Conservation (phyloP, 2,113 vertebrate genomes). For the Vireo altiloquus region DNA sequence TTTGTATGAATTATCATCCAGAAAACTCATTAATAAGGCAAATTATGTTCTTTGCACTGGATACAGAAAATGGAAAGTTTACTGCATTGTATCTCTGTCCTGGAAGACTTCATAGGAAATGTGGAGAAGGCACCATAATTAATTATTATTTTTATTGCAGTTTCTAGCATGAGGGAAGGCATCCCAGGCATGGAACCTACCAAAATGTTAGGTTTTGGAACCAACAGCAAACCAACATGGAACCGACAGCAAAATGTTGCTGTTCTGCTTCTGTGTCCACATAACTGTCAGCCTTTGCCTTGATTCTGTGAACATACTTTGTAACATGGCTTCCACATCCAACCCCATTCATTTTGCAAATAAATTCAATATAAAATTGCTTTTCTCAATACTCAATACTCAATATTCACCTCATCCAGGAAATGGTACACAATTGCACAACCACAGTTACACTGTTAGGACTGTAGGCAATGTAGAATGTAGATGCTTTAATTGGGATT, state of each 20-base stretch:
- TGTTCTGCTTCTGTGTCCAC: background rate
- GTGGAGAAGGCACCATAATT: background rate
- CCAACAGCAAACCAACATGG: no score
- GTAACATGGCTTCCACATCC: background rate
- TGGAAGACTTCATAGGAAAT: background rate
- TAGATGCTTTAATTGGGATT: background rate
- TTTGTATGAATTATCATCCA: background rate
- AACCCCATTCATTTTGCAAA: background rate
- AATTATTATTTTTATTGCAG: background rate
- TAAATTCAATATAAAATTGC: background rate
- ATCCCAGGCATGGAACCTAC: background rate
- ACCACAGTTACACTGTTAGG: background rate
- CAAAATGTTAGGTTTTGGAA: no score
- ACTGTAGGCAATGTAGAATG: background rate
- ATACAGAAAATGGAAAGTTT: background rate
- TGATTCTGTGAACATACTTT: background rate
- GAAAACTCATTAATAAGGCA: background rate
- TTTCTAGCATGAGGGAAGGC: background rate
- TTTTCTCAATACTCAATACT: background rate
- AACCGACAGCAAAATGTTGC: background rate
- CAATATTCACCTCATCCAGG: background rate
- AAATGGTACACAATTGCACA: background rate
- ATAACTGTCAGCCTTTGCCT: background rate
- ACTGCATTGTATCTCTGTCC: background rate
- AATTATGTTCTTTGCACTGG: background rate